These are phyloP conservation scores for Dynastes tityus DNA, from an alignment of 2,888 invertebrate species.

Conservation along the genomic window DNA sequence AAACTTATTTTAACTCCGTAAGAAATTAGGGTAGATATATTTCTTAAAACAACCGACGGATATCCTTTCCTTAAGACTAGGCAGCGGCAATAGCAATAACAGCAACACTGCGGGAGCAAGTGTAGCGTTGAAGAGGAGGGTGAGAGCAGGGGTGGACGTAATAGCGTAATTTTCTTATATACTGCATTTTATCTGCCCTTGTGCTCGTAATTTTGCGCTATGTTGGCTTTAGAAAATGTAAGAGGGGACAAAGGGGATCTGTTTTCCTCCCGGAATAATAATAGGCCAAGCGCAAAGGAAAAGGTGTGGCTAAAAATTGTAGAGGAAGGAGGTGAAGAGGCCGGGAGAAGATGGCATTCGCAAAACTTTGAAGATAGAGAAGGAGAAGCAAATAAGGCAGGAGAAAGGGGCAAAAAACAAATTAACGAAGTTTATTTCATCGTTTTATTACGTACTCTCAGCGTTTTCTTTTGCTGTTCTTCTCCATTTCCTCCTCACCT, in stretches of 20 bases:
- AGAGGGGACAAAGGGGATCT: constrained; percentile 5
- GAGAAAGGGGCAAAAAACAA: constrained; percentile 34
- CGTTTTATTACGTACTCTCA: constrained; percentile 41
- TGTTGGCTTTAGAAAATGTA: constrained; percentile 2
- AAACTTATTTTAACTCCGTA: constrained; percentile 37
- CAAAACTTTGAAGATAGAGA: background rate
- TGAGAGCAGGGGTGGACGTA: background rate
- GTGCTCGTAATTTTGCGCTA: constrained; percentile 39
- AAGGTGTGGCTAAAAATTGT: background rate
- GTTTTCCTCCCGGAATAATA: constrained; percentile 40
- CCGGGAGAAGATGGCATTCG: no score
- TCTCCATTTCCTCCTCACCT: background rate
- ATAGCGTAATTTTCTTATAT: constrained; percentile 31
- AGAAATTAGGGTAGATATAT: constrained; percentile 35
- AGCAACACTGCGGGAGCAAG: background rate
- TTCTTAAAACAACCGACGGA: constrained; percentile 29
- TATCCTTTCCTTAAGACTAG: background rate
- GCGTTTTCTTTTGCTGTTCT: background rate
- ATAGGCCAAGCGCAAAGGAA: background rate
- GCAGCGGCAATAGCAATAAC: no score
- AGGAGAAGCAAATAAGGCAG: background rate
- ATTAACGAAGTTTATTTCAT: constrained; percentile 44
- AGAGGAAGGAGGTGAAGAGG: background rate
- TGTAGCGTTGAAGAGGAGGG: no score
- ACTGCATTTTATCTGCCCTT: constrained; percentile 33